phyloP scores from a whole-genome alignment of 2,113 vertebrate species.

The Cercopithecus mona region DNA sequence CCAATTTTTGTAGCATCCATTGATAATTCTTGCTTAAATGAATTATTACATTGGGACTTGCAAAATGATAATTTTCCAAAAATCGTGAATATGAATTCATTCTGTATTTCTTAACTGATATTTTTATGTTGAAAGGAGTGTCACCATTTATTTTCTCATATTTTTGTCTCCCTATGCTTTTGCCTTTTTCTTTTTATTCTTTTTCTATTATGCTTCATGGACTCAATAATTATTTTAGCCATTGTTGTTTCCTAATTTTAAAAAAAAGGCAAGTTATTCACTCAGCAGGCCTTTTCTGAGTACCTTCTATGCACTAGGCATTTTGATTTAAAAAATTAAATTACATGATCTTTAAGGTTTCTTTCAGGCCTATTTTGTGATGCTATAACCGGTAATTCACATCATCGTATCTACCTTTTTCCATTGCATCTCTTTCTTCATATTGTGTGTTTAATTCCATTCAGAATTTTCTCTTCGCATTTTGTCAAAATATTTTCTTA shows the following conservation, averaged over 20 bases:
- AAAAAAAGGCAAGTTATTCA: slow-evolving; percentile 7
- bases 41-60: not conserved
- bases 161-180: not conserved
- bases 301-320: not conserved
- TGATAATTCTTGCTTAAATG: not conserved
- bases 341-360: not conserved
- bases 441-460: not conserved
- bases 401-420: not conserved
- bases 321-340: not conserved
- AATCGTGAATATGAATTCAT: not conserved
- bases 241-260: not conserved
- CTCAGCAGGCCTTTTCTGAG: not conserved
- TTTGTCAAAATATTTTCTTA: not conserved
- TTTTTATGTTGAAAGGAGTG: not conserved
- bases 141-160: not conserved
- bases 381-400: not conserved
- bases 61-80: not conserved
- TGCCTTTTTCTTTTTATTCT: not conserved
- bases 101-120: not conserved
- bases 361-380: not conserved
- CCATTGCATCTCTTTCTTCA: not conserved
- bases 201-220: not conserved
- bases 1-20: not conserved
- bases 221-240: slow-evolving; percentile 30
- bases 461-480: not conserved